A percentile compares a stretch with the other conserved stretches of the same genome.
phyloP scores from a whole-genome alignment of 2,888 invertebrate genomes.

The Drosophila nigricruria region DNA sequence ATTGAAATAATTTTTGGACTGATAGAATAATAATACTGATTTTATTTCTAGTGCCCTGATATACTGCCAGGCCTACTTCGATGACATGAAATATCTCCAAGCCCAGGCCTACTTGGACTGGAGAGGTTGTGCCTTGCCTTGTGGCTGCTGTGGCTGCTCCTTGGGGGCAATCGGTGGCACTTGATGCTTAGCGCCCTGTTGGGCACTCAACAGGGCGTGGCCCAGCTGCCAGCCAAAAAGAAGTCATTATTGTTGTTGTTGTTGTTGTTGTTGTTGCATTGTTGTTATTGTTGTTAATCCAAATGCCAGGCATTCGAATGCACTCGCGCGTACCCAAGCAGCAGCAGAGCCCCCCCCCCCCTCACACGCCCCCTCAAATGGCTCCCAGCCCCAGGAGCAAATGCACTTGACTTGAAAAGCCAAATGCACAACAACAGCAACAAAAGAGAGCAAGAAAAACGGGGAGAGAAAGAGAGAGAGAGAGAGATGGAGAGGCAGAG shows the following conservation, averaged over 20 bases:
- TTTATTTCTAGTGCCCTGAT: background rate
- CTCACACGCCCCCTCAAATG: background rate
- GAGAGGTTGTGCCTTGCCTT: background rate
- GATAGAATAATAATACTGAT: no score
- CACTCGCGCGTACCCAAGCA: slow-evolving; percentile 63
- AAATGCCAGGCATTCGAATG: slow-evolving; percentile 72
- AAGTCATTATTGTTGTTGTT: slow-evolving; percentile 12
- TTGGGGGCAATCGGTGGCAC: slow-evolving; percentile 71
- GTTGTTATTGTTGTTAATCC: slow-evolving; percentile 56
- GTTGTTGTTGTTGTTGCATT: slow-evolving; percentile 31
- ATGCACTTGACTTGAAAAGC: slow-evolving; percentile 73
- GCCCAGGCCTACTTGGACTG: background rate
- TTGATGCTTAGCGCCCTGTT: slow-evolving; percentile 80
- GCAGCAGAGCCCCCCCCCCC: background rate
- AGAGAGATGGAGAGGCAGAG: no score
- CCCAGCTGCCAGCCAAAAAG: slow-evolving; percentile 37
- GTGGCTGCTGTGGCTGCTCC: slow-evolving; percentile 10
- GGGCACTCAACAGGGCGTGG: slow-evolving; percentile 73
- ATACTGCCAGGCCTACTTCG: background rate
- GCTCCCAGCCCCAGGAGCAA: background rate
- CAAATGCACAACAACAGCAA: slow-evolving; percentile 39
- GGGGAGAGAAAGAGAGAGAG: background rate
- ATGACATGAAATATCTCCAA: background rate
- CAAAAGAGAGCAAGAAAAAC: slow-evolving; percentile 14
- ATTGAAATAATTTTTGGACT: background rate